Base-by-base conservation (phyloP, 2,797 vertebrate genomes). In the Sebastes taczanowskii region DNA sequence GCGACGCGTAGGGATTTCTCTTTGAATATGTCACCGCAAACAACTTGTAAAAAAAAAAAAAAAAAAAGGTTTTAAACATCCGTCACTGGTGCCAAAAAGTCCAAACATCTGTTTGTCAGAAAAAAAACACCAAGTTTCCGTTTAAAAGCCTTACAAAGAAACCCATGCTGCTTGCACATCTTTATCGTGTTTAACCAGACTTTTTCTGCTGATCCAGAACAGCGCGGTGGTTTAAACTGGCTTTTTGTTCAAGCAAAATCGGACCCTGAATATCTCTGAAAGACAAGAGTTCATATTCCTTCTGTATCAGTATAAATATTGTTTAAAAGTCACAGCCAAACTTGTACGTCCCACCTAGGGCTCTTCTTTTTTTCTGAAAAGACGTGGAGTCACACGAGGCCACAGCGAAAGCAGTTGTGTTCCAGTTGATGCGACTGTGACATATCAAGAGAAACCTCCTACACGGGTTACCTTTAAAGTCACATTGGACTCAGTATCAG, bases 401-500 rank as follows among this genome's bases (percentile, higher is more conserved):
- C 53, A 5, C 69, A 27, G 61, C 22, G 27, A 3, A 65, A 35
- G 46, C 77, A 3, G 71, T 46, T 56, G 29, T 38, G 6, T 59
- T 30, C 3, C 69, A 58, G 63, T 30, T 14, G 29, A 27, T 13
- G 76, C 58, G 59, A 76, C 62, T 11, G 86, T 78, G 91, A 91
- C 89, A 72, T 74, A 76, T 76, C 22, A 60, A 79, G 88, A 89
- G 92, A 92, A 90, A 84, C 55, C 0, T 84, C 86, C 82, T 65
- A 60, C 90, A 76, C 82, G 7, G 58, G 73, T 91, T 90, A 87
- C 89, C 88, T 88, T 90, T 88, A 91, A 97, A 97, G 97, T 98
- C 96, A 96, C 97, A 97, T 97, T 97, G 97, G 97, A 98, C 96
- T 97, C 96, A 64, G 86, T 95, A 96, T 97, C 96, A 95, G 97